Base-by-base conservation (phyloP, 2,888 invertebrate species). In the Crematogaster levior region DNA sequence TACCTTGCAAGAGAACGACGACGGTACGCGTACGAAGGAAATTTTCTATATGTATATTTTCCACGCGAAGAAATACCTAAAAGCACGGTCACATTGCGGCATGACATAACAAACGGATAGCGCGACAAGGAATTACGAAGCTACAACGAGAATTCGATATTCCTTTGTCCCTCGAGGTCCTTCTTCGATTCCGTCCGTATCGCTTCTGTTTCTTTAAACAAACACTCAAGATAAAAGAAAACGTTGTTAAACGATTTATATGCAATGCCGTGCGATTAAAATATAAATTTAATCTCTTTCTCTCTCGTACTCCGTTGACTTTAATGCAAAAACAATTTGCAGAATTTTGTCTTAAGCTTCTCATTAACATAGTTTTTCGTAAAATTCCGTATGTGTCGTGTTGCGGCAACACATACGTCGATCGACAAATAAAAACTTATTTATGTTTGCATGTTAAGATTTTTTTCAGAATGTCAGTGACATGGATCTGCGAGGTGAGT, bases 41-140 rank as follows among this genome's bases (percentile, higher is more conserved):
- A 79, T 79, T 79, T 10, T 12, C 43, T 56, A 79, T 79, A 66
- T 77, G 65, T 77, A 68, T 68, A 66, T 79, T 79, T 66, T 65
- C 65, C 77, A 21, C 68, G 24, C 43, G 77, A 79, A 43, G 77
- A 56, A 66, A 56, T 43, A 79, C 18, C 68, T 58, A 66, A 66
- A 79, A 68, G 43, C 77, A 56, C 68, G 68, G 43, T 79, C 68
- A 58, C 77, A 66, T 77, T 43, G 43, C 43, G 43, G 46, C 27
- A 18, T n/a, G 77, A 79, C 53, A 27, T 79, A 79, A 79, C 66
- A 77, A 40, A 65, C 66, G 43, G 21, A 9, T 40, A 30, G 65
- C 51, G 10, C 66, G 40, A 21, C 7, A 56, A 63, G n/a, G 12
- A n/a, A 7, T 51, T 30, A 4, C 30, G 5, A 43, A 66, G 43